A percentile compares a stretch with the other conserved stretches of the same genome.
Evolutionary conservation across 2,888 invertebrate genomes (phyloP).

Genomic region (Pseudococcus viburni): DNA sequence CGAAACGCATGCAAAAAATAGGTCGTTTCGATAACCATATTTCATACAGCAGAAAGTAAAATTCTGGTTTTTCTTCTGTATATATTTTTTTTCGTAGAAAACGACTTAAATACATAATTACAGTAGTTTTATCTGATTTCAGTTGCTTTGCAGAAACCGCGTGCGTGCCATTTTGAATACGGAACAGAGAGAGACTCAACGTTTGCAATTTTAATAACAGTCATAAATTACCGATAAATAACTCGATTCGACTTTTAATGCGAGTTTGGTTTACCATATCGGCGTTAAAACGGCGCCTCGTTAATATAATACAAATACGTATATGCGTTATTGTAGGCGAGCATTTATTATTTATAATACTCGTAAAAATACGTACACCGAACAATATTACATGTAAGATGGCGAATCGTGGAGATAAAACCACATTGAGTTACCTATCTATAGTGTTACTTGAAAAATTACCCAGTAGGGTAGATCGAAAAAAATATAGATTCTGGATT

Average conservation of each 20-base stretch:
- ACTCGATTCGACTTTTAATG: slow-evolving; percentile 57
- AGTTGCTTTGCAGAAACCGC: slow-evolving; percentile 24
- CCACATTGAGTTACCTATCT: neutral
- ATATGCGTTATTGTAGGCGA: slow-evolving; percentile 28
- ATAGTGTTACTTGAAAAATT: neutral
- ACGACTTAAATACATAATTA: slow-evolving; percentile 47
- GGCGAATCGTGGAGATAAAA: neutral
- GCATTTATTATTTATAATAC: neutral
- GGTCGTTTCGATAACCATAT: slow-evolving; percentile 40
- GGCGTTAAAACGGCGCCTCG: slow-evolving; percentile 46
- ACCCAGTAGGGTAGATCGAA: too few relatives aligned
- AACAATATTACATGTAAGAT: neutral
- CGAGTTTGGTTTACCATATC: slow-evolving; percentile 48
- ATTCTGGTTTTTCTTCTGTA: neutral
- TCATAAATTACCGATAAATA: slow-evolving; percentile 61
- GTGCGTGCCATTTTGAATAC: slow-evolving; percentile 48
- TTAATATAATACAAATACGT: slow-evolving; percentile 25
- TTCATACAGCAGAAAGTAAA: neutral
- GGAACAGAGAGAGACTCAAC: slow-evolving; percentile 43
- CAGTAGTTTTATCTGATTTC: slow-evolving; percentile 36
- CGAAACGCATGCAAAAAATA: slow-evolving; percentile 36
- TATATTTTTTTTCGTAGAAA: slow-evolving; percentile 36
- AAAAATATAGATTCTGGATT: too few relatives aligned
- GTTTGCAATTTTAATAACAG: slow-evolving; percentile 61
- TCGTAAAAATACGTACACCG: neutral